Conservation (phyloP, 30 jellyfish, hydroid and myxozoan genomes). For the Nemopilema nomurai region DNA sequence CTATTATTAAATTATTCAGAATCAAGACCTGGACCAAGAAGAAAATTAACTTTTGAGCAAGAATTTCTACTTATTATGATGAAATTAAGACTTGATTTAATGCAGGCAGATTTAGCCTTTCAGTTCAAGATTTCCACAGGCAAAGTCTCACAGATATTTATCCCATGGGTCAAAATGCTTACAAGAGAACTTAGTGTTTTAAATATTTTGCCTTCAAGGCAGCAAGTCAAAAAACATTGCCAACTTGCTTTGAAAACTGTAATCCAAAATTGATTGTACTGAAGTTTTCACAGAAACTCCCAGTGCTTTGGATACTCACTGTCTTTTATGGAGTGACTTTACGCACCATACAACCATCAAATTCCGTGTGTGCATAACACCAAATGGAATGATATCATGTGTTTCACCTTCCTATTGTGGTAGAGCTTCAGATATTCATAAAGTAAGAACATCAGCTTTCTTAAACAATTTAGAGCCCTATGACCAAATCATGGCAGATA, state of each 20-base stretch:
- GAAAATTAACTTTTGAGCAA: constrained; percentile 35
- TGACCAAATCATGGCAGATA: constrained; percentile 69
- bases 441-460: constrained; percentile 57
- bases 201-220: constrained; percentile 41
- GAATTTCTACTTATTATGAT: constrained; percentile 47
- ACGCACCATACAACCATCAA: constrained; percentile 75
- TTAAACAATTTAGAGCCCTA: constrained; percentile 55
- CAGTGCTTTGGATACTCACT: constrained; percentile 50
- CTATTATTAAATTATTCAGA: constrained; percentile 32
- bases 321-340: constrained; percentile 67
- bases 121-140: constrained; percentile 26
- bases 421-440: constrained; percentile 47
- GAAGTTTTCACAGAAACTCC: constrained; percentile 74
- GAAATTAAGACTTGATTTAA: constrained; percentile 43
- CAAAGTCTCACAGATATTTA: constrained; percentile 14
- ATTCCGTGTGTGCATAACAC: constrained; percentile 47
- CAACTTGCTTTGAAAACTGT: not conserved
- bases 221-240: constrained; percentile 24
- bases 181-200: constrained; percentile 47
- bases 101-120: constrained; percentile 57
- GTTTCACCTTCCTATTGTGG: constrained; percentile 79
- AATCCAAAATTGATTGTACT: constrained; percentile 60
- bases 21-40: constrained; percentile 40
- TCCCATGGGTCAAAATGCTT: constrained; percentile 33
- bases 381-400: constrained; percentile 80